phyloP scores from a whole-genome alignment of 2,888 invertebrate species.

The Tiliacea citrago region DNA sequence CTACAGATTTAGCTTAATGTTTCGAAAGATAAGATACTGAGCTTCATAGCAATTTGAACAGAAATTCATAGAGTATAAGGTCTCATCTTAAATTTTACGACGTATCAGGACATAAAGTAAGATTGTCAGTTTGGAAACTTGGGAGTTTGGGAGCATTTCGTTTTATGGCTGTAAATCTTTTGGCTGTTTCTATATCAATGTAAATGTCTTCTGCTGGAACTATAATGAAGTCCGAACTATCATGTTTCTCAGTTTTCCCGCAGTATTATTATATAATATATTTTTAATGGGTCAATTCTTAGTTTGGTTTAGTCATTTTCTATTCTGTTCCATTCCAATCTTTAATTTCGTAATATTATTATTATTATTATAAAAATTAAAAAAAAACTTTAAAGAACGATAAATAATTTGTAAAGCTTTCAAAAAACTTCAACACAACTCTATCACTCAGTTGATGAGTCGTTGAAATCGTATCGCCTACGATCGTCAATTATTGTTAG shows the following conservation, averaged over 20 bases:
- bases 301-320: background rate
- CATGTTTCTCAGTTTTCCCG: background rate
- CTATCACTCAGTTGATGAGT: constrained; percentile 4
- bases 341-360: background rate
- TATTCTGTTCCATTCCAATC: background rate
- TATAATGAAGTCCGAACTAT: background rate
- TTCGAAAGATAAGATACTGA: constrained; percentile 40
- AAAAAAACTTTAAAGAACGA: background rate
- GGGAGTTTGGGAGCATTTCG: background rate
- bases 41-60: constrained; percentile 40
- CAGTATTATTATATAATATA: too few relatives aligned
- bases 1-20: constrained; percentile 41
- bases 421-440: constrained; percentile 1
- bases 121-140: constrained; percentile 23
- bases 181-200: background rate
- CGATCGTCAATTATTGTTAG: constrained; percentile 16
- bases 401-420: constrained; percentile 10
- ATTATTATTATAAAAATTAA: background rate
- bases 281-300: background rate
- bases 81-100: constrained; percentile 42
- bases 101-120: constrained; percentile 11
- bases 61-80: constrained; percentile 5
- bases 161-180: constrained; percentile 10
- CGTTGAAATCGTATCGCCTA: constrained; percentile 18
- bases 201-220: background rate